A percentile compares a stretch with the other conserved stretches of the same genome.
These are phyloP conservation scores for Epinephelus cyanopodus DNA, from an alignment of 2,113 vertebrate genomes.

Conservation along the genomic window DNA sequence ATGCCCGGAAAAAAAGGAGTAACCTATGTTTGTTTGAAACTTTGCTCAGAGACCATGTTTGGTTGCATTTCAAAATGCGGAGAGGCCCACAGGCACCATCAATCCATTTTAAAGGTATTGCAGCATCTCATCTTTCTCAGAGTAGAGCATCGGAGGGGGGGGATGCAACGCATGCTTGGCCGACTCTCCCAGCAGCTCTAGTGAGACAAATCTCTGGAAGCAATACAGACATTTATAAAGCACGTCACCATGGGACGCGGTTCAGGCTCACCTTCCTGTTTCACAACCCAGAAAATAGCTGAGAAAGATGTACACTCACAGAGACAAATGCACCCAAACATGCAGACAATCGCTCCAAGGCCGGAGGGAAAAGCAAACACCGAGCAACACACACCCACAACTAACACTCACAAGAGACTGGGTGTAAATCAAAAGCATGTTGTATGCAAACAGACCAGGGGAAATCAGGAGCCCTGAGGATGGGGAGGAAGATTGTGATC, in stretches of 20 bases:
- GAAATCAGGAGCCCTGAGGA: slow-evolving; percentile 62
- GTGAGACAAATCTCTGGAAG: slow-evolving; percentile 70
- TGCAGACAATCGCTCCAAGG: slow-evolving; percentile 33
- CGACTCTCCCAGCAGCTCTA: slow-evolving; percentile 51
- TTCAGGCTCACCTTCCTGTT: slow-evolving; percentile 68
- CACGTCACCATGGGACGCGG: slow-evolving; percentile 49
- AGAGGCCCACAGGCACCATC: slow-evolving; percentile 66
- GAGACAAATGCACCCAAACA: slow-evolving; percentile 47
- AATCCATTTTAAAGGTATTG: slow-evolving; percentile 71
- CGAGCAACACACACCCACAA: slow-evolving; percentile 7
- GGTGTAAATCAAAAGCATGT: slow-evolving; percentile 69
- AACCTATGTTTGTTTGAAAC: slow-evolving; percentile 52
- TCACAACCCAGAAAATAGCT: slow-evolving; percentile 54
- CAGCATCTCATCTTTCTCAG: slow-evolving; percentile 69
- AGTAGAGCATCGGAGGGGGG: slow-evolving; percentile 33
- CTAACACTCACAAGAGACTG: slow-evolving; percentile 42
- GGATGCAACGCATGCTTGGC: slow-evolving; percentile 48
- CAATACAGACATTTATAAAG: slow-evolving; percentile 58
- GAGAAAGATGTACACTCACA: slow-evolving; percentile 45
- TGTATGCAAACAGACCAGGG: slow-evolving; percentile 62
- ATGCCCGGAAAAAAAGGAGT: slow-evolving; percentile 60
- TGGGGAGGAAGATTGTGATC: slow-evolving; percentile 49
- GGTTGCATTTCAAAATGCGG: slow-evolving; percentile 67
- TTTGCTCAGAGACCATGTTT: slow-evolving; percentile 61
- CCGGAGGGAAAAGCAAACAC: slow-evolving; percentile 51